Conservation (phyloP, 2,113 vertebrate species). For the Cavia aperea region DNA sequence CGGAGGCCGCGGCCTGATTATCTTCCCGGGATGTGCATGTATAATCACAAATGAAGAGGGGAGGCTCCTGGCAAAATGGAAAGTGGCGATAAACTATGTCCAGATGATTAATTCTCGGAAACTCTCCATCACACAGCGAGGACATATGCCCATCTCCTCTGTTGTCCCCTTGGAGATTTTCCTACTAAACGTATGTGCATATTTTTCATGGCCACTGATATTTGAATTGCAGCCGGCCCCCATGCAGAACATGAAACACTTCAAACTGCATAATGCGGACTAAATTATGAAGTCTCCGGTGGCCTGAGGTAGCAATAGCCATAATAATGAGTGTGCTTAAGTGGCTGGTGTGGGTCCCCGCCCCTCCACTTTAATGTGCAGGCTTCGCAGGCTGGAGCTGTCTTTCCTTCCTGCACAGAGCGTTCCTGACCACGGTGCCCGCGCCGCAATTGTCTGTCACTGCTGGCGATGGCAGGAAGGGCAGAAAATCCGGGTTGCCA, state of each 20-base stretch:
- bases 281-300: conserved; percentile 93
- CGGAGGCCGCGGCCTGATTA: conserved; percentile 75
- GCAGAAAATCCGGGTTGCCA: background rate
- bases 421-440: conserved; percentile 59
- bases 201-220: conserved; percentile 96
- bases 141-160: conserved; percentile 91
- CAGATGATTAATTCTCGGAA: conserved; percentile 87
- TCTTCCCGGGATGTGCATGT: conserved; percentile 72
- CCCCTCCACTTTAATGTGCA: conserved; percentile 72
- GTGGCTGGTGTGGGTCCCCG: conserved; percentile 79
- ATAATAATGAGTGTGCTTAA: conserved; percentile 92
- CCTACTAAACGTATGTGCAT: conserved; percentile 99
- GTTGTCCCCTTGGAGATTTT: conserved; percentile 93
- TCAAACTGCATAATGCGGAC: conserved; percentile 95
- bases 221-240: conserved; percentile 90
- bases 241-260: conserved; percentile 95
- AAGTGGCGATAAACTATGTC: conserved; percentile 88
- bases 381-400: conserved; percentile 44
- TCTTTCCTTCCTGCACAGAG: conserved; percentile 53
- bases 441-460: conserved; percentile 60
- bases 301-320: conserved; percentile 87
- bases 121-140: conserved; percentile 80
- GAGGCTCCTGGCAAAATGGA: conserved; percentile 82
- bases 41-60: conserved; percentile 79
- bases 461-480: conserved; percentile 55